These are phyloP conservation scores for Bufo gargarizans DNA, from an alignment of 2,113 vertebrate genomes.

Conservation along the genomic window DNA sequence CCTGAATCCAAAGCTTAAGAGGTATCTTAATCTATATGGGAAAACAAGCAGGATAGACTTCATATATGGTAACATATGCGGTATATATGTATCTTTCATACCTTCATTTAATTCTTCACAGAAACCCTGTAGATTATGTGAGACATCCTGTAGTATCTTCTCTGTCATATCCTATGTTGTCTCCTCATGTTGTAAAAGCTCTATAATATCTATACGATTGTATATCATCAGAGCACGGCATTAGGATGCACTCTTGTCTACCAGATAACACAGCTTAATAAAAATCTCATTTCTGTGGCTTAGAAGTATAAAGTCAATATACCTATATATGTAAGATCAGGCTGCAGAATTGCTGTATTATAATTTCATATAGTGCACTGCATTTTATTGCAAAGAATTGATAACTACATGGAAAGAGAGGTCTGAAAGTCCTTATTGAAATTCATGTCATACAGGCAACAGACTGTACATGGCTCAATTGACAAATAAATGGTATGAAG, in stretches of 20 bases:
- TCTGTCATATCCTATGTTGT: background rate
- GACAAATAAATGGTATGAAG: background rate
- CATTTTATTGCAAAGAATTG: background rate
- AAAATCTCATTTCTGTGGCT: background rate
- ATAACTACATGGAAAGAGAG: background rate
- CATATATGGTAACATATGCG: no score
- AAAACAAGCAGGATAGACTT: background rate
- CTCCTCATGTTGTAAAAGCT: background rate
- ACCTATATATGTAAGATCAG: background rate
- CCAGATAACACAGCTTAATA: background rate
- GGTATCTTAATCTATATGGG: background rate
- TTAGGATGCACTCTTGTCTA: background rate
- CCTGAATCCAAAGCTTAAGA: no score
- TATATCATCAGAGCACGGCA: background rate
- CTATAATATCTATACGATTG: background rate
- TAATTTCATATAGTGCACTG: background rate
- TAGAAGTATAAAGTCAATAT: background rate
- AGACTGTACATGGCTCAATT: conserved; percentile 7
- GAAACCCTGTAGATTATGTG: background rate
- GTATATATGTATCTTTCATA: background rate
- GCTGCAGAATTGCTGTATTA: background rate
- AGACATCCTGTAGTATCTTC: background rate
- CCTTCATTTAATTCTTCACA: background rate
- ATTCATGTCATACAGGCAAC: background rate
- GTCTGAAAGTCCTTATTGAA: background rate